phyloP scores from a whole-genome alignment of 2,888 invertebrate species.

The Altica lythri region DNA sequence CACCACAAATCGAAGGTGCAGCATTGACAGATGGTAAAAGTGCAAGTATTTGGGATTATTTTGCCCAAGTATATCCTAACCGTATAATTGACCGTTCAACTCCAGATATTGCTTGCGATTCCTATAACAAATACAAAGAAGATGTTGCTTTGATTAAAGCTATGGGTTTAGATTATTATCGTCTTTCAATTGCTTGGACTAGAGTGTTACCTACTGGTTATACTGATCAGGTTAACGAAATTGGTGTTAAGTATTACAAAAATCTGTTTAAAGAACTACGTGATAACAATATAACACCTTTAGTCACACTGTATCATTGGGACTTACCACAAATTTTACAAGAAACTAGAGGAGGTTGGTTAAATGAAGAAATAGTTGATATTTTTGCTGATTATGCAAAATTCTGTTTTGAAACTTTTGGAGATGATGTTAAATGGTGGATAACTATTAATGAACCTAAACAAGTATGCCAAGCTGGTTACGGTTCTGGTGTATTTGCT shows the following conservation, averaged over 20 bases:
- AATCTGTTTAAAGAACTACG: conserved; percentile 30
- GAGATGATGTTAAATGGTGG: conserved; percentile 60
- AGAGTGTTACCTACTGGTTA: conserved; percentile 64
- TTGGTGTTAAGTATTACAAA: conserved; percentile 45
- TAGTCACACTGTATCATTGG: conserved; percentile 35
- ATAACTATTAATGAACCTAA: conserved; percentile 62
- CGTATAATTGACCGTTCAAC: conserved; percentile 48
- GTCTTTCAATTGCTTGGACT: conserved; percentile 42
- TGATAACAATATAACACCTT: conserved; percentile 20
- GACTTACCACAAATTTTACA: conserved; percentile 36
- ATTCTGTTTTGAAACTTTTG: conserved; percentile 51
- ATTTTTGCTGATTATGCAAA: conserved; percentile 67
- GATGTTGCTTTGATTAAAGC: conserved; percentile 64
- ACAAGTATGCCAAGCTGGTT: conserved; percentile 47
- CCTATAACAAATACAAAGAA: conserved; percentile 67
- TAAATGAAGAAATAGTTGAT: conserved; percentile 66
- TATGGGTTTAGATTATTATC: conserved; percentile 63
- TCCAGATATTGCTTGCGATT: conserved; percentile 69
- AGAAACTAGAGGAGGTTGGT: conserved; percentile 65
- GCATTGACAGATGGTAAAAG: conserved; percentile 45
- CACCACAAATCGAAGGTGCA: conserved; percentile 47
- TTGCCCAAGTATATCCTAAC: conserved; percentile 27
- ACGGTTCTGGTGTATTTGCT: conserved; percentile 44
- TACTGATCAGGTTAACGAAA: conserved; percentile 56
- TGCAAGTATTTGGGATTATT: conserved; percentile 36